phyloP scores from a whole-genome alignment of 2,888 invertebrate species.

The Anaspis maculata region DNA sequence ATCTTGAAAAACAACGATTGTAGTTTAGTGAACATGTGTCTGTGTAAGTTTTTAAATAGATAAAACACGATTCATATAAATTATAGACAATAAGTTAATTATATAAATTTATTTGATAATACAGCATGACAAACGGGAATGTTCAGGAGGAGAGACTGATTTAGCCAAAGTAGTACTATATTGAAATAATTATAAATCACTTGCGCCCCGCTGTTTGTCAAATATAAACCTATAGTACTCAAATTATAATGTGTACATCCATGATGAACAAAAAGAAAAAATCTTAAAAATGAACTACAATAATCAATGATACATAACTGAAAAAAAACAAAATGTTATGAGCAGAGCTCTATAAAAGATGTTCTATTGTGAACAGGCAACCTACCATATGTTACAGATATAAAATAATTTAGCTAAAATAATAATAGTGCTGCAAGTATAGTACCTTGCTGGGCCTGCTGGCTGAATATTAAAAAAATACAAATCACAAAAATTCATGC shows the following conservation, averaged over 20 bases:
- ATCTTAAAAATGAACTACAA: slow-evolving; percentile 17
- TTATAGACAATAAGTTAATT: slow-evolving; percentile 35
- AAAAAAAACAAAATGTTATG: slow-evolving; percentile 31
- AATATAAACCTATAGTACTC: slow-evolving; percentile 20
- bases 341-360: slow-evolving; percentile 27
- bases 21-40: slow-evolving; percentile 18
- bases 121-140: slow-evolving; percentile 41
- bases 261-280: slow-evolving; percentile 2
- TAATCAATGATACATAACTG: slow-evolving; percentile 21
- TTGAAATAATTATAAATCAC: slow-evolving; percentile 7
- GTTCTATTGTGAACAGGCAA: slow-evolving; percentile 32
- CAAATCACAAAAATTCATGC: no score
- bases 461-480: slow-evolving; percentile 13
- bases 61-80: slow-evolving; percentile 13
- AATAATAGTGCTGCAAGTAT: no score
- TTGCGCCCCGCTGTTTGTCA: slow-evolving; percentile 29
- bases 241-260: no score
- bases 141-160: slow-evolving; percentile 29
- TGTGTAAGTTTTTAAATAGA: neutral
- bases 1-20: slow-evolving; percentile 12
- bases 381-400: slow-evolving; percentile 42
- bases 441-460: no score
- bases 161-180: neutral
- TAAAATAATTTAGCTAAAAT: no score
- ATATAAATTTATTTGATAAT: slow-evolving; percentile 41